Percentiles rank a stretch among this genome's conserved stretches.
Evolutionary conservation across 1,140 invertebrate species (phyloP).

Genomic region (Cotesia chilonis): DNA sequence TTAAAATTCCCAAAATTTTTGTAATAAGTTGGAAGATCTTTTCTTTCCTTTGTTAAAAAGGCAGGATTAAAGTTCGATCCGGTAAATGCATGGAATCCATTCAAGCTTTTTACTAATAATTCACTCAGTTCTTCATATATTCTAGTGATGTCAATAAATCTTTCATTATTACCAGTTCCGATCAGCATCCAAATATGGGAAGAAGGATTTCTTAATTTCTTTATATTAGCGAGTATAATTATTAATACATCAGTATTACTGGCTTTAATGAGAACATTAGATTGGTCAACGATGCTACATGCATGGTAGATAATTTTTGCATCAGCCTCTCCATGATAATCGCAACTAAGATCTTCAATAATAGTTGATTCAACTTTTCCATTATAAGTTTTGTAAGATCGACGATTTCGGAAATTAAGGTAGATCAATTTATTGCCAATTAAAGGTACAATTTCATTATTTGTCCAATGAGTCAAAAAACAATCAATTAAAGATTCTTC

Average conservation of each 20-base stretch:
- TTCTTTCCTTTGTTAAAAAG: conserved; percentile 24
- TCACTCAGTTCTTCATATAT: conserved; percentile 10
- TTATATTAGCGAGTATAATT: conserved; percentile 48
- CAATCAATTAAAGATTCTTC: conserved; percentile 44
- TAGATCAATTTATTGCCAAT: conserved; percentile 39
- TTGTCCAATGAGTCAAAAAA: conserved; percentile 47
- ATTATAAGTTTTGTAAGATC: conserved; percentile 22
- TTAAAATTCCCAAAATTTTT: not conserved
- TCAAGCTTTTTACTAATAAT: conserved; percentile 11
- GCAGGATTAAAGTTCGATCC: conserved; percentile 30
- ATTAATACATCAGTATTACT: conserved; percentile 45
- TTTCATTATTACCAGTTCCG: conserved; percentile 38
- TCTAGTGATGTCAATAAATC: conserved; percentile 23
- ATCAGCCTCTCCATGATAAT: conserved; percentile 37
- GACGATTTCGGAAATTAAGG: conserved; percentile 24
- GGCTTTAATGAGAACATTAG: conserved; percentile 38
- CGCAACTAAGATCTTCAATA: conserved; percentile 42
- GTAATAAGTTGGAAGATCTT: conserved; percentile 1
- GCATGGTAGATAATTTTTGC: conserved; percentile 46
- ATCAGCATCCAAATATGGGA: conserved; percentile 41
- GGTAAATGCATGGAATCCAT: conserved; percentile 22
- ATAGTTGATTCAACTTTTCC: conserved; percentile 21
- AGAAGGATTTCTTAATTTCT: not conserved
- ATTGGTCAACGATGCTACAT: conserved; percentile 42
- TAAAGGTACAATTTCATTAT: conserved; percentile 39